Evolutionary conservation across 2,113 vertebrate genomes (phyloP).

Genomic region (Varanus salvator): DNA sequence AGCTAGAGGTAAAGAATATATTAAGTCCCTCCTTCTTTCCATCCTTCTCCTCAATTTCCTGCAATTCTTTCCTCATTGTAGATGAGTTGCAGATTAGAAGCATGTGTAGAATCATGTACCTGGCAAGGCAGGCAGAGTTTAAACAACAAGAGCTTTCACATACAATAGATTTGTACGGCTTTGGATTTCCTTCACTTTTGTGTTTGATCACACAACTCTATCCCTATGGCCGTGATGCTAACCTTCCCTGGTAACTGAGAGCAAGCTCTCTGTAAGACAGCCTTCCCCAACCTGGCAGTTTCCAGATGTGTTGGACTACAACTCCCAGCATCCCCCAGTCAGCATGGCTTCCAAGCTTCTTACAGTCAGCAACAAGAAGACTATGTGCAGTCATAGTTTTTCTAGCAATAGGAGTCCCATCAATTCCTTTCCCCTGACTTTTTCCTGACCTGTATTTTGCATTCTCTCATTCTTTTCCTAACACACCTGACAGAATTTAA

Average conservation of each 20-base stretch:
- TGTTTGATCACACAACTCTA: neutral
- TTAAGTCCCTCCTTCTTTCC: too few relatives aligned
- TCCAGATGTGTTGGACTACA: too few relatives aligned
- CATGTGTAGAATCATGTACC: neutral
- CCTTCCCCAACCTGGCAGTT: too few relatives aligned
- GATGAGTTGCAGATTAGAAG: too few relatives aligned
- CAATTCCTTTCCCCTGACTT: accelerated
- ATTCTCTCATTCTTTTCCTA: neutral
- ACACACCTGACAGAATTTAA: neutral
- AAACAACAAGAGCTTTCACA: neutral
- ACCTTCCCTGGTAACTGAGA: conserved; percentile 5
- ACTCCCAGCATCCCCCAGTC: too few relatives aligned
- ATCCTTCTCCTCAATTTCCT: neutral
- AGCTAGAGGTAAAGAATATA: neutral
- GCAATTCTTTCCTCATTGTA: neutral
- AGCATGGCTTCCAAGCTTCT: neutral
- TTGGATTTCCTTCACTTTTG: neutral
- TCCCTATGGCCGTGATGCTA: neutral
- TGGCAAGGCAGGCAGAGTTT: neutral
- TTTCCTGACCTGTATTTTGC: neutral
- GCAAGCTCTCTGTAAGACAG: neutral
- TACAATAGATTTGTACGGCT: neutral
- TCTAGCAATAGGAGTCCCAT: accelerated
- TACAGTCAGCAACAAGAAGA: neutral
- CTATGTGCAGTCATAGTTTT: neutral